Conservation (phyloP, 2,888 invertebrate species). For the Oxyscelio sp. region DNA sequence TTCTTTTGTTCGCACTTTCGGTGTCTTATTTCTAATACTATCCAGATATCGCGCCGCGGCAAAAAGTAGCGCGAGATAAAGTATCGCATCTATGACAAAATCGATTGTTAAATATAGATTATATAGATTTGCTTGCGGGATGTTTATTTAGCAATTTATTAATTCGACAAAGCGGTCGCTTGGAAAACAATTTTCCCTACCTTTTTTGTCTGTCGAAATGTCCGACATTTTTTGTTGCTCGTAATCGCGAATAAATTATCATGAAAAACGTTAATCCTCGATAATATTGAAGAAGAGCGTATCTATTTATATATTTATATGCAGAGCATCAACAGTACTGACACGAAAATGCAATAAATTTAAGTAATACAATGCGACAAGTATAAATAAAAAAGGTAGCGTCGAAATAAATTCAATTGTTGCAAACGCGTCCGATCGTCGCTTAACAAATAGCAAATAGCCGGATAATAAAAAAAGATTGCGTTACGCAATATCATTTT, state of each 20-base stretch:
- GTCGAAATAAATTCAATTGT: conserved; percentile 18
- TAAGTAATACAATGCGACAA: background rate
- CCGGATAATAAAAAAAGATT: conserved; percentile 4
- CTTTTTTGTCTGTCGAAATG: no score
- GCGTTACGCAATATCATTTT: conserved; percentile 15
- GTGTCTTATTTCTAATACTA: conserved; percentile 26
- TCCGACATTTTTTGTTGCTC: background rate
- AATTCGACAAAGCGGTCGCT: conserved; percentile 2
- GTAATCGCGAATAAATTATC: conserved; percentile 17
- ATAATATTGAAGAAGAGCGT: background rate
- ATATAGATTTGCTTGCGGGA: no score
- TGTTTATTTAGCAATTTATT: conserved; percentile 8
- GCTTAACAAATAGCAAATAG: background rate
- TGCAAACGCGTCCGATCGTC: background rate
- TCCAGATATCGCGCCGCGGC: conserved; percentile 8
- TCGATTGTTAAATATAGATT: conserved; percentile 17
- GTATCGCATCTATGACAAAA: background rate
- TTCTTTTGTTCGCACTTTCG: no score
- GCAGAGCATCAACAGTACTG: background rate
- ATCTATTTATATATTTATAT: conserved; percentile 6
- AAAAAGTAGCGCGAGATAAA: conserved; percentile 1
- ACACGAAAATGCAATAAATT: conserved; percentile 20
- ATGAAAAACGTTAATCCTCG: conserved; percentile 16
- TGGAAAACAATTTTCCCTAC: background rate
- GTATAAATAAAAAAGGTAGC: conserved; percentile 4